Conservation (phyloP, 2,888 invertebrate genomes). For the Aspidapion aeneum region DNA sequence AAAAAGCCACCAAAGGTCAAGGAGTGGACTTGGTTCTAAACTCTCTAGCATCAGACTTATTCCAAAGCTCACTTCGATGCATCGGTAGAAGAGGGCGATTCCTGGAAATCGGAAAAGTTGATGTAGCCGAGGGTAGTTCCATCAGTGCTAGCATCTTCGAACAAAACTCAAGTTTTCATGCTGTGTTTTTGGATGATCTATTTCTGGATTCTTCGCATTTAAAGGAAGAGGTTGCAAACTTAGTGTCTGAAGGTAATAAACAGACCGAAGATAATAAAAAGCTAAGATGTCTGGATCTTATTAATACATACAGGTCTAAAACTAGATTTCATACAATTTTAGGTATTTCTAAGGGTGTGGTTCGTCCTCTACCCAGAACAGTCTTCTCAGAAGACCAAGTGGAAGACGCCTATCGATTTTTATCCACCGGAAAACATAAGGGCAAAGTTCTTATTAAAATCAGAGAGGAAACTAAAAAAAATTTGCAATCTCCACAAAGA, state of each 20-base stretch:
- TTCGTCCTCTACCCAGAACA: slow-evolving; percentile 64
- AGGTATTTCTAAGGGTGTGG: slow-evolving; percentile 59
- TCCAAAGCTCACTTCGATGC: slow-evolving; percentile 65
- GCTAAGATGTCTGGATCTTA: not conserved
- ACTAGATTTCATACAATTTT: not conserved
- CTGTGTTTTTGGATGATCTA: slow-evolving; percentile 65
- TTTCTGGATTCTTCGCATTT: slow-evolving; percentile 51
- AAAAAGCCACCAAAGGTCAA: slow-evolving; percentile 74
- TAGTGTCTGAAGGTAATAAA: slow-evolving; percentile 51
- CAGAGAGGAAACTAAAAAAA: slow-evolving; percentile 29
- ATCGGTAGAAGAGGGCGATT: slow-evolving; percentile 62
- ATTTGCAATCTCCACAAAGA: slow-evolving; percentile 15
- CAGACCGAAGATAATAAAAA: not conserved
- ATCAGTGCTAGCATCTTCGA: slow-evolving; percentile 62
- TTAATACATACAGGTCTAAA: too few species aligned
- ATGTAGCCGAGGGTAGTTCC: slow-evolving; percentile 63
- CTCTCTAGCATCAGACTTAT: slow-evolving; percentile 86
- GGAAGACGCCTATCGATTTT: slow-evolving; percentile 65
- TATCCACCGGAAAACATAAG: slow-evolving; percentile 70
- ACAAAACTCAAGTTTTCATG: slow-evolving; percentile 71
- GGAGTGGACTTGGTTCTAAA: slow-evolving; percentile 92
- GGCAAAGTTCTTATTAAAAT: slow-evolving; percentile 63
- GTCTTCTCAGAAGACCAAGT: slow-evolving; percentile 62
- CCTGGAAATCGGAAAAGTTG: slow-evolving; percentile 82
- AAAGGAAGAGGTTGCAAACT: slow-evolving; percentile 50